Percentiles rank a stretch among this genome's conserved stretches.
Conservation (phyloP, 1,140 invertebrate genomes). For the Argopecten irradians region DNA sequence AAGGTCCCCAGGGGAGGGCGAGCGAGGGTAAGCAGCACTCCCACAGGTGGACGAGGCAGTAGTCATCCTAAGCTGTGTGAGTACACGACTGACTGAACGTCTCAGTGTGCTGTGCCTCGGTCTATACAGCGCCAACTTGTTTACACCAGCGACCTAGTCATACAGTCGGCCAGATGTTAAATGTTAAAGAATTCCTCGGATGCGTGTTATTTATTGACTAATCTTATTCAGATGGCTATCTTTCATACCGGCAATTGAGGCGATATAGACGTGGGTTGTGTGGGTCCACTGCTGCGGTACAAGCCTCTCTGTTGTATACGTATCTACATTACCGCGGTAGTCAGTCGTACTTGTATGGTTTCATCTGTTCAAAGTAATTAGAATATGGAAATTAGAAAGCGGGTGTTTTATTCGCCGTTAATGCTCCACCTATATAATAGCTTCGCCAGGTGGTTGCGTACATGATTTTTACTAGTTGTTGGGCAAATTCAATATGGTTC, state of each 20-base stretch:
- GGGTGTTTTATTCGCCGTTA: slow-evolving; percentile 45
- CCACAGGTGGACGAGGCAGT: slow-evolving; percentile 8
- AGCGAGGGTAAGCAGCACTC: slow-evolving; percentile 27
- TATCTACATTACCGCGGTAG: slow-evolving; percentile 11
- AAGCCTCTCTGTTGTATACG: slow-evolving; percentile 25
- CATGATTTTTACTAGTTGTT: slow-evolving; percentile 33
- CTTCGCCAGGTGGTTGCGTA: slow-evolving; percentile 51
- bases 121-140: slow-evolving; percentile 47
- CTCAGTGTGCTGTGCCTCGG: neutral
- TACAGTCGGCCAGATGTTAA: slow-evolving; percentile 64
- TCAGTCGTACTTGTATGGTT: neutral
- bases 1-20: slow-evolving; percentile 44
- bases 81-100: slow-evolving; percentile 13
- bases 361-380: slow-evolving; percentile 38
- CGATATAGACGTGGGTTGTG: slow-evolving; percentile 52
- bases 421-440: slow-evolving; percentile 30
- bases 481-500: slow-evolving; percentile 52
- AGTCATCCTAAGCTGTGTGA: slow-evolving; percentile 4
- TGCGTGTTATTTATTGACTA: slow-evolving; percentile 71
- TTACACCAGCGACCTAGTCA: slow-evolving; percentile 51
- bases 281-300: slow-evolving; percentile 40
- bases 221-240: slow-evolving; percentile 69
- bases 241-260: slow-evolving; percentile 63
- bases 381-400: slow-evolving; percentile 50
- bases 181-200: slow-evolving; percentile 66